These are phyloP conservation scores for Carcina quercana DNA, from an alignment of 2,888 invertebrate genomes.

Conservation along the genomic window DNA sequence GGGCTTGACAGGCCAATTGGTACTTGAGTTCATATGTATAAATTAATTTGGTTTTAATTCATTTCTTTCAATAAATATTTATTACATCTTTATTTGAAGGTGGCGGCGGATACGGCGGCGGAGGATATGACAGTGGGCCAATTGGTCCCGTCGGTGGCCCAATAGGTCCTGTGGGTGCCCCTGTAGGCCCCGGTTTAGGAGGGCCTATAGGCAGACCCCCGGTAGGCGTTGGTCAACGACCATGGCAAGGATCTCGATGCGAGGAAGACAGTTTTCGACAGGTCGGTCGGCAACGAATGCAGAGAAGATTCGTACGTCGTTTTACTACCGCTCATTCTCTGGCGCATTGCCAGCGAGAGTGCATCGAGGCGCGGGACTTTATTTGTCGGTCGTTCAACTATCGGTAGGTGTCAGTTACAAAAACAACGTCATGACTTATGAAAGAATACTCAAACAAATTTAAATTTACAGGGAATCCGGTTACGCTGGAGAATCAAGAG, in stretches of 20 bases:
- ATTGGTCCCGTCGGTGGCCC: constrained; percentile 27
- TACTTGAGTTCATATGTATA: constrained; percentile 17
- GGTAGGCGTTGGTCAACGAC: constrained; percentile 44
- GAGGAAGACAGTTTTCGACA: constrained; percentile 91
- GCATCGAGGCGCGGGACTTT: constrained; percentile 87
- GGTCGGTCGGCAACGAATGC: constrained; percentile 86
- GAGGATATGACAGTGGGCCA: constrained; percentile 30
- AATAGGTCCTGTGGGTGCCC: constrained; percentile 42
- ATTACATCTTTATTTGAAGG: constrained; percentile 12
- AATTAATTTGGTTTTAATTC: neutral
- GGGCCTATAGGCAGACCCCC: constrained; percentile 44
- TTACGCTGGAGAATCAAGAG: constrained; percentile 77
- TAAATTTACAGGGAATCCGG: constrained; percentile 66
- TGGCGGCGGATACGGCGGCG: constrained; percentile 54
- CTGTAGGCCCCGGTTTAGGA: constrained; percentile 42
- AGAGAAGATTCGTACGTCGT: constrained; percentile 84
- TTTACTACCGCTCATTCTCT: constrained; percentile 83
- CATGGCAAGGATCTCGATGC: constrained; percentile 77
- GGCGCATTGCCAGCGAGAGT: constrained; percentile 88
- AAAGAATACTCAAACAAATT: constrained; percentile 2
- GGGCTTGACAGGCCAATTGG: constrained; percentile 57
- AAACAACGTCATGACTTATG: neutral
- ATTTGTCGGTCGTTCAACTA: constrained; percentile 91
- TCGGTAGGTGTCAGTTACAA: constrained; percentile 62
- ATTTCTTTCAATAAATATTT: neutral